Percentiles rank a stretch among this genome's conserved stretches.
phyloP scores from a whole-genome alignment of 2,888 invertebrate species.

The Aporophyla lueneburgensis region DNA sequence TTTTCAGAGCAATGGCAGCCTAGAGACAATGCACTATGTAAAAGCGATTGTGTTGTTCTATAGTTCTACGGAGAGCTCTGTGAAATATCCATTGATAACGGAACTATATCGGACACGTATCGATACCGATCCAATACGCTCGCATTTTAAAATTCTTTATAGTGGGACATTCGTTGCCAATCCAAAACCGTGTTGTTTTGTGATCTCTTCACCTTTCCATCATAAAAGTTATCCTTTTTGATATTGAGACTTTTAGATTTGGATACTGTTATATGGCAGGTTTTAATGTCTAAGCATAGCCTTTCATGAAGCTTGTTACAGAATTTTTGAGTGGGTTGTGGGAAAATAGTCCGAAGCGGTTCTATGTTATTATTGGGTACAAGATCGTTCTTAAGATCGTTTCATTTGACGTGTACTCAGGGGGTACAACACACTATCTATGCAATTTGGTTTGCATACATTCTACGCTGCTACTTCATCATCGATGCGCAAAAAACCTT shows the following conservation, averaged over 20 bases:
- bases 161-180: constrained; percentile 5
- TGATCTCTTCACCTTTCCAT: not conserved
- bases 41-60: constrained; percentile 9
- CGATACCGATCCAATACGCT: constrained; percentile 1
- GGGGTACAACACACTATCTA: not conserved
- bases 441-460: no score
- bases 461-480: not conserved
- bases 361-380: no score
- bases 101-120: constrained; percentile 62
- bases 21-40: constrained; percentile 35
- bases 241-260: not conserved
- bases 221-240: not conserved
- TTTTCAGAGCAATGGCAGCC: constrained; percentile 45
- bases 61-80: constrained; percentile 39
- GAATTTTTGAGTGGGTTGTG: not conserved
- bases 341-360: not conserved
- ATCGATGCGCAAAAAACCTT: constrained; percentile 29
- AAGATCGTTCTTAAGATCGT: not conserved
- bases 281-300: not conserved
- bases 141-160: constrained; percentile 27
- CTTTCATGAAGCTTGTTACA: not conserved
- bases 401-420: no score
- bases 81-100: constrained; percentile 77
- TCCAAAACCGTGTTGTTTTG: not conserved
- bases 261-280: not conserved